These are phyloP conservation scores for Thereva nobilitata DNA, from an alignment of 2,888 invertebrate genomes.

Conservation along the genomic window DNA sequence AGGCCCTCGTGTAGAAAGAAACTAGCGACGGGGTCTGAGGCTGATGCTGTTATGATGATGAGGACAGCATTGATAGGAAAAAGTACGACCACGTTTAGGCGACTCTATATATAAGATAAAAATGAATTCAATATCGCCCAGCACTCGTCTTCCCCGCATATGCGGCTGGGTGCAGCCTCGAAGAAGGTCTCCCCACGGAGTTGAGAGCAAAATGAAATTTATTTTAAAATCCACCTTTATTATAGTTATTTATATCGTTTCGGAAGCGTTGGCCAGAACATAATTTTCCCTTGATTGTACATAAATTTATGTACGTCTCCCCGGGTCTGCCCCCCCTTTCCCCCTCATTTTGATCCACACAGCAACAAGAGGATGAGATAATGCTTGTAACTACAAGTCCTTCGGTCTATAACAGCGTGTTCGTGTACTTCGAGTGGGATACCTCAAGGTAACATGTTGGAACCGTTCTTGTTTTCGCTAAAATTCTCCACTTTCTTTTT, in stretches of 20 bases:
- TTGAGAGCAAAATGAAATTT: neutral
- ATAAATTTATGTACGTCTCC: conserved; percentile 37
- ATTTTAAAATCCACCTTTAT: conserved; percentile 36
- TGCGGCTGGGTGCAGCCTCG: conserved; percentile 1
- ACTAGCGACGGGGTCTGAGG: neutral
- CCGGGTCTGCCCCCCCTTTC: conserved; percentile 10
- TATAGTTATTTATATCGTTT: conserved; percentile 38
- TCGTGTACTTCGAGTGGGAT: conserved; percentile 10
- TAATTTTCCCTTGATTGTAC: conserved; percentile 40
- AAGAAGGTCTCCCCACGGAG: neutral
- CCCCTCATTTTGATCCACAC: conserved; percentile 11
- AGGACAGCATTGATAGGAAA: conserved; percentile 2
- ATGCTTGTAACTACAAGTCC: conserved; percentile 26
- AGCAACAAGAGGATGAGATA: conserved; percentile 10
- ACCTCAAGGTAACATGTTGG: neutral
- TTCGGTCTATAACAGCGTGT: conserved; percentile 15
- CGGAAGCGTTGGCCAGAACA: conserved; percentile 40
- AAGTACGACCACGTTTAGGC: conserved; percentile 9
- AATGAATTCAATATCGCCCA: neutral
- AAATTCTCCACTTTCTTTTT: conserved; percentile 19
- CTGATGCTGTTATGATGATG: neutral
- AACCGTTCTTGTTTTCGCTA: conserved; percentile 9
- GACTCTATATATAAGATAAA: neutral
- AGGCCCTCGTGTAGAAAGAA: neutral
- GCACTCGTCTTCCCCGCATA: neutral